Percentiles rank a stretch among this genome's conserved stretches.
Evolutionary conservation across 2,797 vertebrate genomes (phyloP).

Genomic region (Hypotaenidia okinawae): DNA sequence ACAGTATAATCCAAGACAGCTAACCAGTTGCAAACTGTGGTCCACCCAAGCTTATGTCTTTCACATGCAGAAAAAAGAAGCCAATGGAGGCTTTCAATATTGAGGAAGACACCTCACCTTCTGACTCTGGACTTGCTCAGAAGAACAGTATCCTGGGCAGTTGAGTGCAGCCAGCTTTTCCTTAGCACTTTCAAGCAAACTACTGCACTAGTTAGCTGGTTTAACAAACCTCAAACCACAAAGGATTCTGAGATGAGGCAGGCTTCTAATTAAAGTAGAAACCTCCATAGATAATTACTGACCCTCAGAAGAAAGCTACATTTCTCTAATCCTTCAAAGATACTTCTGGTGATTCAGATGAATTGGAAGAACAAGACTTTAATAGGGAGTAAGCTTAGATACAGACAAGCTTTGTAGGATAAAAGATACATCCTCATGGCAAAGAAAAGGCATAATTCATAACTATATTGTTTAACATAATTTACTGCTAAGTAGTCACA

Average conservation of each 20-base stretch:
- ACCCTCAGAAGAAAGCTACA: background rate
- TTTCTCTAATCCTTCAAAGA: conserved; percentile 31
- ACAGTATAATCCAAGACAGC: background rate
- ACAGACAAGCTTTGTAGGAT: background rate
- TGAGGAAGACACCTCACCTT: background rate
- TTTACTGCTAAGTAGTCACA: background rate
- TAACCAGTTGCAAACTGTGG: background rate
- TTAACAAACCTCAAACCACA: background rate
- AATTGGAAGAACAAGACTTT: background rate
- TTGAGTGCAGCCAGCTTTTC: background rate
- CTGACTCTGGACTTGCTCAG: background rate
- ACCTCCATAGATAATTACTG: background rate
- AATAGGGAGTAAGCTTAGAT: background rate
- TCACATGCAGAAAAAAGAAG: background rate
- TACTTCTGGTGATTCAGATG: background rate
- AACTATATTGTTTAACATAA: background rate
- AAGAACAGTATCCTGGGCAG: background rate
- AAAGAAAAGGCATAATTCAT: background rate
- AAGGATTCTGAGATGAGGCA: background rate
- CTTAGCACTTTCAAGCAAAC: background rate
- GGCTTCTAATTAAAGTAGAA: conserved; percentile 11
- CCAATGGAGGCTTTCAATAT: background rate
- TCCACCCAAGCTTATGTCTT: background rate
- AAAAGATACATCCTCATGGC: background rate
- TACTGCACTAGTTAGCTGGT: background rate